These are phyloP conservation scores for Toxostoma redivivum DNA, from an alignment of 2,113 vertebrate species.

Conservation along the genomic window DNA sequence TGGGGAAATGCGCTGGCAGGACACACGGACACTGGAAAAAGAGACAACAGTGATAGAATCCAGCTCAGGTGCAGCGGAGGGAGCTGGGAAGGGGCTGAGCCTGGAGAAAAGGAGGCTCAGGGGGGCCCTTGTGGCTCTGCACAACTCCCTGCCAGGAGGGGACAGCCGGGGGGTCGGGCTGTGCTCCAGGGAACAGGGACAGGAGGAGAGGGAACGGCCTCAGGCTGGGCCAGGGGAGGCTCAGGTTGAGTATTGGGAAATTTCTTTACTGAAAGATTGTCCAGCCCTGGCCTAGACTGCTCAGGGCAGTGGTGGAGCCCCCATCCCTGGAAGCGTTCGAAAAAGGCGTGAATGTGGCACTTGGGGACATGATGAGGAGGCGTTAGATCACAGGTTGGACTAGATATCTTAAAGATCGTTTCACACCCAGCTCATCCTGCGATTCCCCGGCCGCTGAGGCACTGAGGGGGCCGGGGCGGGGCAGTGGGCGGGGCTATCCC, in stretches of 20 bases:
- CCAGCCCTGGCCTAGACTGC: neutral
- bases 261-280: neutral
- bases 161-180: neutral
- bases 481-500: neutral
- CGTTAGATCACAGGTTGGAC: neutral
- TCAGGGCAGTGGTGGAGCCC: neutral
- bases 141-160: neutral
- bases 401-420: neutral
- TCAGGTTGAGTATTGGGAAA: fast-evolving
- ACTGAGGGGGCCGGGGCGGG: too few relatives aligned
- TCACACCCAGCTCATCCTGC: too few relatives aligned
- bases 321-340: neutral
- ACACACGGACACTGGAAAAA: neutral
- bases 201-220: neutral
- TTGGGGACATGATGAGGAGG: neutral
- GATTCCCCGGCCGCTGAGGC: too few relatives aligned
- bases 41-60: neutral
- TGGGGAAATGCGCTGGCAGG: neutral
- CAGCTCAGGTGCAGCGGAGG: neutral
- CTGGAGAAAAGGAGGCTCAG: neutral
- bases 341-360: neutral
- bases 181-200: neutral
- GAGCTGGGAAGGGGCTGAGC: neutral
- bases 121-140: neutral
- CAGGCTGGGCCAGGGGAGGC: neutral